phyloP scores from a whole-genome alignment of 2,797 vertebrate species.

The Crocidura indochinensis region DNA sequence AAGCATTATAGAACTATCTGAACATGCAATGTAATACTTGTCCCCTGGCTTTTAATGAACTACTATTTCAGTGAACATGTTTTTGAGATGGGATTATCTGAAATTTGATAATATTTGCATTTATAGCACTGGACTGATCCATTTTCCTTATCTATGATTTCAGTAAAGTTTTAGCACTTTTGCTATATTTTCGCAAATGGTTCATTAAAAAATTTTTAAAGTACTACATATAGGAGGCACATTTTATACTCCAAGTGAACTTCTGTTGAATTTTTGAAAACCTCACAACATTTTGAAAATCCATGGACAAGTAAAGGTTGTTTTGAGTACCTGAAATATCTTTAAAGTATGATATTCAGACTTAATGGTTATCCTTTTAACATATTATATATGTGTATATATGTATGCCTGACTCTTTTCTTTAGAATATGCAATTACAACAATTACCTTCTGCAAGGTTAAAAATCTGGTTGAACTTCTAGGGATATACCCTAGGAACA shows the following conservation, averaged over 20 bases:
- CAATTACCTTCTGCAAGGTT: constrained; percentile 24
- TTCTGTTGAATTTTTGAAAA: constrained; percentile 66
- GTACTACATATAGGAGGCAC: constrained; percentile 41
- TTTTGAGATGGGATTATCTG: constrained; percentile 4
- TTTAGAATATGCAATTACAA: constrained; percentile 15
- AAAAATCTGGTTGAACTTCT: constrained; percentile 15
- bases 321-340: constrained; percentile 48
- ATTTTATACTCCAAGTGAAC: constrained; percentile 63
- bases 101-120: constrained; percentile 33
- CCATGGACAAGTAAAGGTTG: constrained; percentile 21
- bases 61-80: background rate
- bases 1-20: constrained; percentile 30
- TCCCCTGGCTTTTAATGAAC: background rate
- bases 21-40: constrained; percentile 32
- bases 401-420: background rate
- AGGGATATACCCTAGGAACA: too few species aligned
- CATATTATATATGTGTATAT: background rate
- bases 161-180: constrained; percentile 44
- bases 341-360: constrained; percentile 57
- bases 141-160: constrained; percentile 38
- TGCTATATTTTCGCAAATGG: constrained; percentile 60
- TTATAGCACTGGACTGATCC: background rate
- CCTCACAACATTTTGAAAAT: constrained; percentile 61
- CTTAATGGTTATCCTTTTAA: background rate
- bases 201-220: constrained; percentile 74